Percentiles rank a stretch among this genome's conserved stretches.
phyloP scores from a whole-genome alignment of 2,797 vertebrate genomes.

The Lateolabrax maculatus region DNA sequence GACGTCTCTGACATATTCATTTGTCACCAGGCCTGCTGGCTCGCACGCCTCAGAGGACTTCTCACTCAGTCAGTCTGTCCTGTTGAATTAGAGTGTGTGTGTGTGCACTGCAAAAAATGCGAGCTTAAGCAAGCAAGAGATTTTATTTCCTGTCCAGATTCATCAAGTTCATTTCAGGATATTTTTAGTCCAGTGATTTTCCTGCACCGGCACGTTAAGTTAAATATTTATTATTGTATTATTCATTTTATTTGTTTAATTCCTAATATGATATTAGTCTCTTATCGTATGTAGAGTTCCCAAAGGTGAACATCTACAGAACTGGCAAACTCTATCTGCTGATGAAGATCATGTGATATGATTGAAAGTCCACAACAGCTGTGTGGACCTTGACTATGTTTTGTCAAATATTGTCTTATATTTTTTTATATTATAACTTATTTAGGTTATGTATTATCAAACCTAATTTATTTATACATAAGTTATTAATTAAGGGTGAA shows the following conservation, averaged over 20 bases:
- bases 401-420: neutral
- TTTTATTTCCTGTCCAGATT: neutral
- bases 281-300: too few species aligned
- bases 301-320: neutral
- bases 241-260: neutral
- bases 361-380: too few species aligned
- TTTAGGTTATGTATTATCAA: neutral
- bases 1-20: slow-evolving; percentile 43
- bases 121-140: neutral
- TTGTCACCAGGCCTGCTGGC: slow-evolving; percentile 25
- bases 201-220: neutral
- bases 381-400: too few species aligned
- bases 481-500: neutral
- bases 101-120: neutral
- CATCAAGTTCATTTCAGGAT: neutral
- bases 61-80: slow-evolving; percentile 20
- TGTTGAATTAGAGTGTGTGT: neutral
- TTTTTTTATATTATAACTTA: too few species aligned
- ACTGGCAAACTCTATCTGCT: too few species aligned
- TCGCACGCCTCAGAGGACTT: slow-evolving; percentile 16
- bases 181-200: slow-evolving; percentile 1
- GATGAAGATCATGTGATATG: neutral
- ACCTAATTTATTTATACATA: neutral
- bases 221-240: too few species aligned
- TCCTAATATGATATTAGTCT: neutral